These are phyloP conservation scores for Vanessa atalanta DNA, from an alignment of 1,140 invertebrate genomes.

Conservation along the genomic window DNA sequence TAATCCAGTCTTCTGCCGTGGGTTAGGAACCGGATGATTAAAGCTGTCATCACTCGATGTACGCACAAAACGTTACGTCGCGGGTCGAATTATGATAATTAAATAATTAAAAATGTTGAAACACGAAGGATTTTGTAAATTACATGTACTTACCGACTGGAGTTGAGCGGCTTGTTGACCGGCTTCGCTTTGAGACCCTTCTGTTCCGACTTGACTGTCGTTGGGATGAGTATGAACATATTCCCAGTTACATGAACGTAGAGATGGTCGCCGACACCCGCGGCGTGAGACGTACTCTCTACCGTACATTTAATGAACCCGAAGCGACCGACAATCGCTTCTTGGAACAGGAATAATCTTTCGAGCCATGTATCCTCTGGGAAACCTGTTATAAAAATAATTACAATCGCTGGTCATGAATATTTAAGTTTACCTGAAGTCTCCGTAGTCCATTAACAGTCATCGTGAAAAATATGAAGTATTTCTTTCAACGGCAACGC, in stretches of 20 bases:
- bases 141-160: slow-evolving; percentile 57
- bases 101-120: too few relatives aligned
- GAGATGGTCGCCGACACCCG: slow-evolving; percentile 79
- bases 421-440: too few relatives aligned
- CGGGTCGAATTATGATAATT: too few relatives aligned
- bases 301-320: slow-evolving; percentile 91
- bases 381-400: slow-evolving; percentile 83
- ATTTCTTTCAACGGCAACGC: too few relatives aligned
- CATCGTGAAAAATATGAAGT: too few relatives aligned
- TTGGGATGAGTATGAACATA: slow-evolving; percentile 94
- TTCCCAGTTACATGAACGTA: slow-evolving; percentile 97
- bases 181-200: slow-evolving; percentile 60
- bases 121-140: too few relatives aligned
- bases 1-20: too few relatives aligned
- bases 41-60: too few relatives aligned
- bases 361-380: slow-evolving; percentile 87
- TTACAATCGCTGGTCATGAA: too few relatives aligned
- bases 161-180: slow-evolving; percentile 70
- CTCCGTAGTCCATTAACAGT: too few relatives aligned
- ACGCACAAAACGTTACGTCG: too few relatives aligned
- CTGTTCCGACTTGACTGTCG: slow-evolving; percentile 70
- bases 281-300: slow-evolving; percentile 81
- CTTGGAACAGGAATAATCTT: slow-evolving; percentile 91
- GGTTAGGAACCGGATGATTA: too few relatives aligned
- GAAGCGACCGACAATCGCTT: slow-evolving; percentile 89